phyloP scores from a whole-genome alignment of 2,797 vertebrate species.

The Pteronotus mesoamericanus region DNA sequence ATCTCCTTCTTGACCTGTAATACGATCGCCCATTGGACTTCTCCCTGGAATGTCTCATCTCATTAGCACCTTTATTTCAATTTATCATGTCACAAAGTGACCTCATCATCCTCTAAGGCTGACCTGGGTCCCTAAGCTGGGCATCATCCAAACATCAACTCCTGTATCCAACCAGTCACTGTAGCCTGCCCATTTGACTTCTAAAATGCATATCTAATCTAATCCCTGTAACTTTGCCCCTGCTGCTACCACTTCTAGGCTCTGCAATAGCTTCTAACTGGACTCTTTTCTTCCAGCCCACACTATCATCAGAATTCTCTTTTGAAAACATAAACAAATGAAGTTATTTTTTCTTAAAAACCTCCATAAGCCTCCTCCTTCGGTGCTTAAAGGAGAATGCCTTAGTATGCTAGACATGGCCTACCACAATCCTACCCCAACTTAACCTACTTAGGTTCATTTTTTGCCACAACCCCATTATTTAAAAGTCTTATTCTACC shows the following conservation, averaged over 20 bases:
- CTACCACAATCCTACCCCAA: background rate
- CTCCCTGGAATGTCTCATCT: background rate
- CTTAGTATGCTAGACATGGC: background rate
- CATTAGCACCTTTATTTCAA: background rate
- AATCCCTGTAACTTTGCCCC: background rate
- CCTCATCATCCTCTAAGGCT: background rate
- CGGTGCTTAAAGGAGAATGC: background rate
- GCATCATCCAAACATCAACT: background rate
- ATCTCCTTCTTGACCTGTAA: background rate
- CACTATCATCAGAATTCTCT: background rate
- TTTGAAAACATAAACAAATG: conserved; percentile 21
- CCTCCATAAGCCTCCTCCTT: background rate
- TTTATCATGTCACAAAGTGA: background rate
- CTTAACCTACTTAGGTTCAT: background rate
- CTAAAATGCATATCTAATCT: background rate
- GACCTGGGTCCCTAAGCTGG: background rate
- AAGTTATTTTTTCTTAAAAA: conserved; percentile 26
- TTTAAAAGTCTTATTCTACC: background rate
- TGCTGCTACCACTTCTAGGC: background rate
- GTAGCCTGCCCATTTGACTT: background rate
- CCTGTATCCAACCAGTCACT: background rate
- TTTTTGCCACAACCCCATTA: background rate
- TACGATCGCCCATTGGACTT: background rate
- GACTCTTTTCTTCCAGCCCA: background rate
- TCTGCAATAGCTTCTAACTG: background rate